These are phyloP conservation scores for Asbolus verrucosus DNA, from an alignment of 1,140 invertebrate genomes.

Conservation along the genomic window DNA sequence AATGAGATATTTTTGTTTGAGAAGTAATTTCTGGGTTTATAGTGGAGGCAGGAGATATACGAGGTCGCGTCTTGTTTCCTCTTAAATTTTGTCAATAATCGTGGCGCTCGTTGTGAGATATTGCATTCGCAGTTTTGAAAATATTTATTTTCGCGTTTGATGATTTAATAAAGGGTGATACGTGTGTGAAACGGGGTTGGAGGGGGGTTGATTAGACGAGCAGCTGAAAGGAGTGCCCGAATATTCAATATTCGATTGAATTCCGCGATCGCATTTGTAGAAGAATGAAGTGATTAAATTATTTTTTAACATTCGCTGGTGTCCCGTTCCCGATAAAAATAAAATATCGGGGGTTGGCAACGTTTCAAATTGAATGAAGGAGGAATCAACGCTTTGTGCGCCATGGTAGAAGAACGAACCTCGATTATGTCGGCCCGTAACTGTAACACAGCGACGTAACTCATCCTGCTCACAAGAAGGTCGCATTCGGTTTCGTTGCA, in stretches of 20 bases:
- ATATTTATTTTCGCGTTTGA: not conserved
- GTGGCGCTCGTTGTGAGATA: not conserved
- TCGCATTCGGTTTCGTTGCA: constrained; percentile 51
- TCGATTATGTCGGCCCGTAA: constrained; percentile 40
- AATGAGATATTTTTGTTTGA: not conserved
- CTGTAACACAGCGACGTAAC: constrained; percentile 39
- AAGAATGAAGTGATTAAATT: constrained; percentile 44
- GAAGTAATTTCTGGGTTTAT: not conserved
- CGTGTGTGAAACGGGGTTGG: constrained; percentile 6
- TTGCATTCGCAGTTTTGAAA: not conserved
- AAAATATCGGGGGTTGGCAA: constrained; percentile 35
- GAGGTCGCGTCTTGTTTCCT: not conserved
- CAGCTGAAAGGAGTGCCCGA: not conserved
- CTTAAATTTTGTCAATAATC: not conserved
- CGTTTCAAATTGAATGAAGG: constrained; percentile 43
- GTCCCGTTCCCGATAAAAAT: constrained; percentile 35
- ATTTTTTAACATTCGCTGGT: constrained; percentile 38
- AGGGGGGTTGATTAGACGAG: constrained; percentile 11
- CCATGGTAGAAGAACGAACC: constrained; percentile 10
- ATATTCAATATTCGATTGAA: constrained; percentile 38
- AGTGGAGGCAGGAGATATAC: not conserved
- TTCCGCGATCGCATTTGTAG: constrained; percentile 32
- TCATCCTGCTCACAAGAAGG: constrained; percentile 36
- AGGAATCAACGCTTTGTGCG: constrained; percentile 41
- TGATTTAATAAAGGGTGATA: constrained; percentile 14